Evolutionary conservation across 1,140 invertebrate species (phyloP).

Genomic region (Arion vulgaris): DNA sequence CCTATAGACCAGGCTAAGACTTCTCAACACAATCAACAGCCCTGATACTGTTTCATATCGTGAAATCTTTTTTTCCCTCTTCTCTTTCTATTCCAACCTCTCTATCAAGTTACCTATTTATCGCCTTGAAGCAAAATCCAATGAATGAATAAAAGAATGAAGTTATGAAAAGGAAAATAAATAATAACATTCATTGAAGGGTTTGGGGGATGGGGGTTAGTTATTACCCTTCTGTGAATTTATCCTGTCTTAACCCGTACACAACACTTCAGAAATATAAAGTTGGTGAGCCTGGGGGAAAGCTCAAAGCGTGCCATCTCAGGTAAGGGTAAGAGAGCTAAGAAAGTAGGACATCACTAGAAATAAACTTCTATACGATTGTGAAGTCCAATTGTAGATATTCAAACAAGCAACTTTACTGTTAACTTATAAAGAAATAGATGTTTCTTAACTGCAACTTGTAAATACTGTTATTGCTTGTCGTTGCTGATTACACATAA

Average conservation of each 20-base stretch:
- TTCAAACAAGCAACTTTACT: no score
- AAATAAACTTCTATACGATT: no score
- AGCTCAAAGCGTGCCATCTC: background rate
- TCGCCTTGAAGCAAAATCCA: background rate
- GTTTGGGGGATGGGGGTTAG: background rate
- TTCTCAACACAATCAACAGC: background rate
- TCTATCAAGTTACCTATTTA: background rate
- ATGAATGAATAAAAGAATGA: background rate
- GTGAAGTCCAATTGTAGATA: no score
- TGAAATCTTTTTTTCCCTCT: background rate
- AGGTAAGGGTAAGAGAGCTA: no score
- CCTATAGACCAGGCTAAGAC: background rate
- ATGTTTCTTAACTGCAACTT: no score
- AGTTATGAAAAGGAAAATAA: background rate
- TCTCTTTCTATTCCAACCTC: background rate
- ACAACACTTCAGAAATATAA: slow-evolving; percentile 5
- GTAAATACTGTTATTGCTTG: no score
- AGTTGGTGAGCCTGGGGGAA: background rate
- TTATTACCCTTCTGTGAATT: background rate
- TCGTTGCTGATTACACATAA: no score
- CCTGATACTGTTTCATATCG: background rate
- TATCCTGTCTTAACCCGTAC: background rate
- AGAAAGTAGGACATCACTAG: no score
- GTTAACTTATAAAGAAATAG: no score
- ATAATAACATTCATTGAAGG: background rate